Percentiles rank a stretch among this genome's conserved stretches.
Evolutionary conservation across 2,113 vertebrate genomes (phyloP).

Genomic region (Ariopsis seemanni): DNA sequence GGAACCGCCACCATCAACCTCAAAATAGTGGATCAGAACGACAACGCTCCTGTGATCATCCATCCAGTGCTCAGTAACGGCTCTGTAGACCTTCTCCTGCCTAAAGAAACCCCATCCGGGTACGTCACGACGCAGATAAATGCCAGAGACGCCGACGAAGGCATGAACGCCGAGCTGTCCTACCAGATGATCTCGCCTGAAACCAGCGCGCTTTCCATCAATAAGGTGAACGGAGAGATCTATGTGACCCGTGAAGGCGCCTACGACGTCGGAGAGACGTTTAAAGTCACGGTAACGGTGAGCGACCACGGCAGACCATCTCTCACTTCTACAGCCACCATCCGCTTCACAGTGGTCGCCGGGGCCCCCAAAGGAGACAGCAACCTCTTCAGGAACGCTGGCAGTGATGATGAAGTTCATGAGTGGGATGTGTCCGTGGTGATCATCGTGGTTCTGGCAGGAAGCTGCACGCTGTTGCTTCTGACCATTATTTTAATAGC

Average conservation of each 20-base stretch:
- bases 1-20: conserved; percentile 83
- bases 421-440: conserved; percentile 93
- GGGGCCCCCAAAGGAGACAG: conserved; percentile 77
- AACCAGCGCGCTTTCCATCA: conserved; percentile 79
- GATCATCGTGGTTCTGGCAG: conserved; percentile 90
- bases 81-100: conserved; percentile 81
- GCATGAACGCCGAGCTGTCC: conserved; percentile 82
- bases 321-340: conserved; percentile 79
- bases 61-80: conserved; percentile 83
- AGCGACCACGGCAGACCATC: conserved; percentile 87
- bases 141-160: conserved; percentile 88
- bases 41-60: conserved; percentile 84
- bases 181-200: conserved; percentile 77
- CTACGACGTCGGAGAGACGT: conserved; percentile 80
- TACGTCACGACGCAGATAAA: conserved; percentile 83
- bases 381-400: conserved; percentile 68
- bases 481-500: conserved; percentile 95
- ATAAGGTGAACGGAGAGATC: conserved; percentile 86
- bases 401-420: conserved; percentile 59
- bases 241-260: conserved; percentile 83
- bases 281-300: conserved; percentile 81
- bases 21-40: conserved; percentile 89
- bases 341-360: conserved; percentile 83
- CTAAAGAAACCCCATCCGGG: conserved; percentile 79
- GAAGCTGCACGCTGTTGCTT: conserved; percentile 93